phyloP scores from a whole-genome alignment of 1,140 invertebrate genomes.

The Drosophila kurseongensis region DNA sequence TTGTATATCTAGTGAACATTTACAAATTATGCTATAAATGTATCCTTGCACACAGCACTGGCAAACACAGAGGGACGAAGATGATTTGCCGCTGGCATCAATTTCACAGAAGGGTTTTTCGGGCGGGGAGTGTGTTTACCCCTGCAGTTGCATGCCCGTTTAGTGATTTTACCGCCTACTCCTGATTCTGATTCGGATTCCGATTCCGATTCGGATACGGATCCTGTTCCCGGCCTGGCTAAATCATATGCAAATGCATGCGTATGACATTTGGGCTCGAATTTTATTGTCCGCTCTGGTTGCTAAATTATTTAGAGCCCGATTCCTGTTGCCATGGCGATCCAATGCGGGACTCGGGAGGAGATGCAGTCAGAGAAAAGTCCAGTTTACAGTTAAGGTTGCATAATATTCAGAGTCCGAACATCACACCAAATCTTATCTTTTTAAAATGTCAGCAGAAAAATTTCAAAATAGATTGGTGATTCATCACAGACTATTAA shows the following conservation, averaged over 20 bases:
- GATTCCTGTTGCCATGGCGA: slow-evolving; percentile 73
- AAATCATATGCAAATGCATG: slow-evolving; percentile 82
- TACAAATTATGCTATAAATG: slow-evolving; percentile 57
- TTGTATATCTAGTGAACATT: slow-evolving; percentile 27
- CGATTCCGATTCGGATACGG: slow-evolving; percentile 1
- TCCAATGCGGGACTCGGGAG: neutral
- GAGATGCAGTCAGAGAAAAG: slow-evolving; percentile 1
- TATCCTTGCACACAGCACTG: slow-evolving; percentile 20
- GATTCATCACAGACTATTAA: no score
- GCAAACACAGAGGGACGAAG: slow-evolving; percentile 16
- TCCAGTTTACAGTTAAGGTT: no score
- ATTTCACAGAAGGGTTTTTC: slow-evolving; percentile 32
- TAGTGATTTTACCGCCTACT: neutral
- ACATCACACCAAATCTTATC: no score
- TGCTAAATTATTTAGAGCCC: slow-evolving; percentile 82
- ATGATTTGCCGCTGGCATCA: slow-evolving; percentile 43
- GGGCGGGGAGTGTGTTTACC: slow-evolving; percentile 4
- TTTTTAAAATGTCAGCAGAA: no score
- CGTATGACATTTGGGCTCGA: slow-evolving; percentile 81
- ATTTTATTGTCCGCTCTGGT: slow-evolving; percentile 79
- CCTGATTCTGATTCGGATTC: neutral
- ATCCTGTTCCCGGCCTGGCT: slow-evolving; percentile 20
- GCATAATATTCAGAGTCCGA: no score
- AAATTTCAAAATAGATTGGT: no score
- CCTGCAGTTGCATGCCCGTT: slow-evolving; percentile 30